Evolutionary conservation across 1,140 invertebrate genomes (phyloP).

Genomic region (Druon quercuslanigerum): DNA sequence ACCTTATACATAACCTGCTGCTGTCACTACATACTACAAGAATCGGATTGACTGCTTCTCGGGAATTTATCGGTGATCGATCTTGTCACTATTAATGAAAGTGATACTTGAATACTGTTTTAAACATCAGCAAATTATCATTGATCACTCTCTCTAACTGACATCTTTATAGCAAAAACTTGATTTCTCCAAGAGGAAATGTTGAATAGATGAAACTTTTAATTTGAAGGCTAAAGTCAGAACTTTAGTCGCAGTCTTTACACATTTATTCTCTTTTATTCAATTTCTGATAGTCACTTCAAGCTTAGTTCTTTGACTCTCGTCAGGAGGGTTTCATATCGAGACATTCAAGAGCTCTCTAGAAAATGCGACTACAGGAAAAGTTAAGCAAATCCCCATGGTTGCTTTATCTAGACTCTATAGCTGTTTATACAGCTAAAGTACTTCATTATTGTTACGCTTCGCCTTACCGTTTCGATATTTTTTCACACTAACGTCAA

Average conservation of each 20-base stretch:
- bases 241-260: too few species aligned
- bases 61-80: conserved; percentile 6
- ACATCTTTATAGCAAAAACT: neutral
- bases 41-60: conserved; percentile 15
- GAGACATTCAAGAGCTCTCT: conserved; percentile 24
- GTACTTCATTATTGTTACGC: conserved; percentile 17
- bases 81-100: conserved; percentile 21
- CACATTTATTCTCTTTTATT: neutral
- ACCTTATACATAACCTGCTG: conserved; percentile 24
- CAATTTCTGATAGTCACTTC: neutral
- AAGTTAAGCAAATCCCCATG: conserved; percentile 19
- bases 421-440: conserved; percentile 3
- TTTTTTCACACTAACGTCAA: neutral
- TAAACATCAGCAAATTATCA: neutral
- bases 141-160: neutral
- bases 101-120: conserved; percentile 1
- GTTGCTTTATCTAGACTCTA: conserved; percentile 9
- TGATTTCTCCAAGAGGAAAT: neutral
- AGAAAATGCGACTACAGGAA: conserved; percentile 13
- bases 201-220: neutral
- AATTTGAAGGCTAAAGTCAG: neutral
- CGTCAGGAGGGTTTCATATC: conserved; percentile 14
- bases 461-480: conserved; percentile 8
- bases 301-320: neutral
- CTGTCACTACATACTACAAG: neutral